These are phyloP conservation scores for Pachliopta kotzebuea DNA, from an alignment of 2,888 invertebrate genomes.

Conservation along the genomic window DNA sequence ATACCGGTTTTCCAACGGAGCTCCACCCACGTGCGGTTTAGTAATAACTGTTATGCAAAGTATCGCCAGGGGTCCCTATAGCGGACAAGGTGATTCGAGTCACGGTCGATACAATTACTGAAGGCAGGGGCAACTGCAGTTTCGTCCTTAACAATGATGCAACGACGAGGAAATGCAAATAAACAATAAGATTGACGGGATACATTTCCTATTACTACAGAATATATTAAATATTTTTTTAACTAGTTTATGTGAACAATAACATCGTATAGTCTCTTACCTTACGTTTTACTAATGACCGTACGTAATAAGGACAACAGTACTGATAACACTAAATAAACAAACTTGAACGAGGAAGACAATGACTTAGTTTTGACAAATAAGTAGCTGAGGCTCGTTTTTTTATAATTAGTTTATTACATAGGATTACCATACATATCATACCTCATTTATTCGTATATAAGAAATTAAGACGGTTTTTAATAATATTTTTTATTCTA, in stretches of 20 bases:
- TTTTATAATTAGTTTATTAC: background rate
- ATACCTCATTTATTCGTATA: background rate
- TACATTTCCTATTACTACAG: background rate
- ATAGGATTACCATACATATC: too few relatives aligned
- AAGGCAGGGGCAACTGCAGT: slow-evolving; percentile 63
- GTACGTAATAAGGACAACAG: slow-evolving; percentile 9
- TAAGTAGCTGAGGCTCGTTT: background rate
- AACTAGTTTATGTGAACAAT: background rate
- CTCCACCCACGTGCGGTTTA: slow-evolving; percentile 12
- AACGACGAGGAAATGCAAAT: slow-evolving; percentile 55
- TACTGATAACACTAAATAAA: slow-evolving; percentile 15
- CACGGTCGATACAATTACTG: slow-evolving; percentile 62
- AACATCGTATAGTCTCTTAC: slow-evolving; percentile 23
- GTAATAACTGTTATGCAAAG: slow-evolving; percentile 31
- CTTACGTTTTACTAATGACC: slow-evolving; percentile 17
- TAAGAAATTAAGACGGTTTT: too few relatives aligned
- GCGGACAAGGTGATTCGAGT: slow-evolving; percentile 64
- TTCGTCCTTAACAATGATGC: slow-evolving; percentile 58
- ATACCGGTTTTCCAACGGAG: background rate
- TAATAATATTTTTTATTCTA: slow-evolving; percentile 46
- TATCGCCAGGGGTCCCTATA: slow-evolving; percentile 37
- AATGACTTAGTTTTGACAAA: slow-evolving; percentile 11
- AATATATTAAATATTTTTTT: background rate
- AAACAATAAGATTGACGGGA: slow-evolving; percentile 4
- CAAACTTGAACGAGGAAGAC: slow-evolving; percentile 10